These are phyloP conservation scores for Ganaspis sp. DNA, from an alignment of 1,140 invertebrate genomes.

Conservation along the genomic window DNA sequence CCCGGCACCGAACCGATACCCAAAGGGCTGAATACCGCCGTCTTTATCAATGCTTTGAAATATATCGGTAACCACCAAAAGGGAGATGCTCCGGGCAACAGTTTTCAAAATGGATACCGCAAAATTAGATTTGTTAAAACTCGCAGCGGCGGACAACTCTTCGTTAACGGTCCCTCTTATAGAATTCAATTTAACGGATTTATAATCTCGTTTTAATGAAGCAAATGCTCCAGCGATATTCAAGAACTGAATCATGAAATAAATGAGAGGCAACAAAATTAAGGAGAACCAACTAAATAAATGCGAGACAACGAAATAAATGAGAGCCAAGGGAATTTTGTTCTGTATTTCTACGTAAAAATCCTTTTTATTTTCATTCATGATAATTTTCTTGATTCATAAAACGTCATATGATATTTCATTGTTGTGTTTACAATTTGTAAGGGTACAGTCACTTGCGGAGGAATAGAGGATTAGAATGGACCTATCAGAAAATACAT, in stretches of 20 bases:
- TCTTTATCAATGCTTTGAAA: slow-evolving; percentile 47
- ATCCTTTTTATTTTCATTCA: no score
- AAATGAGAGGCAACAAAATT: neutral
- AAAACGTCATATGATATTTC: no score
- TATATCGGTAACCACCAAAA: slow-evolving; percentile 32
- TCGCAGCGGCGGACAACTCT: neutral
- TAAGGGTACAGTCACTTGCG: no score
- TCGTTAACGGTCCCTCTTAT: slow-evolving; percentile 2
- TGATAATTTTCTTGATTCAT: no score
- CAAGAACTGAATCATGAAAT: neutral
- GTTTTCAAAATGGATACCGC: slow-evolving; percentile 30
- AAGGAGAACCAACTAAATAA: no score
- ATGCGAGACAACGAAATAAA: no score
- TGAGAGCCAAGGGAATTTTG: no score
- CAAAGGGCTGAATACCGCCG: slow-evolving; percentile 35
- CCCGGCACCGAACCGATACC: slow-evolving; percentile 11
- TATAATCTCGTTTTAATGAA: slow-evolving; percentile 31
- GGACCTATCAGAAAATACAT: no score
- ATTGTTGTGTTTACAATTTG: no score
- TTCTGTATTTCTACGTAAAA: no score
- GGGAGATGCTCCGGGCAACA: neutral
- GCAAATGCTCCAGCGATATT: neutral
- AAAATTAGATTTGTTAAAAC: slow-evolving; percentile 48
- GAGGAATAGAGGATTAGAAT: no score
- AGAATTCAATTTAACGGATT: slow-evolving; percentile 35